Evolutionary conservation across 2,888 invertebrate genomes (phyloP).

Genomic region (Osmoderma eremita): DNA sequence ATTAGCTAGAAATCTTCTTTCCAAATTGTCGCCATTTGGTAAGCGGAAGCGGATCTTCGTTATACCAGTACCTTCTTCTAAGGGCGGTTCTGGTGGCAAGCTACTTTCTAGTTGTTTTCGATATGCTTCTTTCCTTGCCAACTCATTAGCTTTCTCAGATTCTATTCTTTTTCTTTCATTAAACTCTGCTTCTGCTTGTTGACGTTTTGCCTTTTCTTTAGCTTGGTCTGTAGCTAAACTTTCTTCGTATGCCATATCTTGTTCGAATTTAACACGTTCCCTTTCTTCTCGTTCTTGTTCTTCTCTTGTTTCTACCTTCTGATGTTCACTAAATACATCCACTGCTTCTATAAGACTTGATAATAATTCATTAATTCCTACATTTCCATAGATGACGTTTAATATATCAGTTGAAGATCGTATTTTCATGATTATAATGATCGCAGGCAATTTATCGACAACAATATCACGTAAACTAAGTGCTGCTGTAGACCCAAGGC

Average conservation of each 20-base stretch:
- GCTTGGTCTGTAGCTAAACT: constrained; percentile 90
- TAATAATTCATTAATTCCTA: constrained; percentile 88
- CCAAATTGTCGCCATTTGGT: constrained; percentile 80
- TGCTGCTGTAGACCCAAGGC: constrained; percentile 84
- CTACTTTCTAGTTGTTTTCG: constrained; percentile 71
- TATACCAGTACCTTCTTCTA: constrained; percentile 65
- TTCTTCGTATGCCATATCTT: constrained; percentile 92
- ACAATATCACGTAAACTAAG: constrained; percentile 87
- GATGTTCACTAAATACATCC: constrained; percentile 84
- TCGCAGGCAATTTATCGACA: constrained; percentile 86
- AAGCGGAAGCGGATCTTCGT: constrained; percentile 84
- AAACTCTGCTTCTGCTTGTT: constrained; percentile 78
- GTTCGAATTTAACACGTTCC: constrained; percentile 90
- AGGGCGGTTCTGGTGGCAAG: constrained; percentile 78
- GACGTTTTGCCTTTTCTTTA: constrained; percentile 85
- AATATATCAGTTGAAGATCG: constrained; percentile 90
- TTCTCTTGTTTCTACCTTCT: constrained; percentile 80
- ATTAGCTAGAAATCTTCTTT: constrained; percentile 77
- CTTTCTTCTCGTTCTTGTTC: constrained; percentile 91
- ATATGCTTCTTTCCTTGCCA: constrained; percentile 79
- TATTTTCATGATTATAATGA: constrained; percentile 88
- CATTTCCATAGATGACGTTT: constrained; percentile 89
- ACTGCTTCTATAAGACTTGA: constrained; percentile 87
- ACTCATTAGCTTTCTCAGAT: constrained; percentile 76
- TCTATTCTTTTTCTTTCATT: constrained; percentile 79